Base-by-base conservation (phyloP, 2,888 invertebrate species). In the Brenthis daphne region DNA sequence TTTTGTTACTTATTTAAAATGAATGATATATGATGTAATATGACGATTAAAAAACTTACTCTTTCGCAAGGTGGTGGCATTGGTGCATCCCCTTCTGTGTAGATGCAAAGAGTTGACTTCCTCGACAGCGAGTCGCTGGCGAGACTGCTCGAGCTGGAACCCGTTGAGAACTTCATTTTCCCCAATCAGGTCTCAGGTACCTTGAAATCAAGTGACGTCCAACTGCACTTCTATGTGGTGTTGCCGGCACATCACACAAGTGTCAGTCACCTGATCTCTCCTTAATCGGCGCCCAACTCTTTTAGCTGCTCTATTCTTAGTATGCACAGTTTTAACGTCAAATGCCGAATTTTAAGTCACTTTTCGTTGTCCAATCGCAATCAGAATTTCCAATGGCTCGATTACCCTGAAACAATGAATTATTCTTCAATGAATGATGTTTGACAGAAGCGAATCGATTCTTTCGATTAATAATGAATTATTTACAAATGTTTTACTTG, bases 91-190 rank as follows among this genome's bases (percentile, higher is more conserved):
- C 93, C 89, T 79, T 94, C 94, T 71, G 94, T 94, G 78, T 94
- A 94, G 77, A 95, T 94, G 78, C 95, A 95, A 72, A 95, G 90
- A 72, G 94, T 94, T 57, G 95, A 94, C 79, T 95, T 94, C 80
- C 95, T 95, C 77, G 94, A 94, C 82, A 93, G 87, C 79, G 94
- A 94, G 80, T 95, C 95, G 81, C 94, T 94, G 82, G 94, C 93
- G 80, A 95, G 93, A 85, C 94, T 95, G 85, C 95, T 95, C 74
- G 94, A 94, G 79, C 95, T 93, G 75, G 94, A 94, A 55, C 95
- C 94, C 76, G 94, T 94, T 75, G 94, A 94, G 87, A 94, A 94
- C 92, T 94, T 94, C 94, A 94, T 93, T 77, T 88, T 74, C 67
- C 67, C 81, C 85, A 84, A 85, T 75, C 82, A 84, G 81, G 69